phyloP scores from a whole-genome alignment of 2,888 invertebrate species.

The Dyspetes luteomarginatus region DNA sequence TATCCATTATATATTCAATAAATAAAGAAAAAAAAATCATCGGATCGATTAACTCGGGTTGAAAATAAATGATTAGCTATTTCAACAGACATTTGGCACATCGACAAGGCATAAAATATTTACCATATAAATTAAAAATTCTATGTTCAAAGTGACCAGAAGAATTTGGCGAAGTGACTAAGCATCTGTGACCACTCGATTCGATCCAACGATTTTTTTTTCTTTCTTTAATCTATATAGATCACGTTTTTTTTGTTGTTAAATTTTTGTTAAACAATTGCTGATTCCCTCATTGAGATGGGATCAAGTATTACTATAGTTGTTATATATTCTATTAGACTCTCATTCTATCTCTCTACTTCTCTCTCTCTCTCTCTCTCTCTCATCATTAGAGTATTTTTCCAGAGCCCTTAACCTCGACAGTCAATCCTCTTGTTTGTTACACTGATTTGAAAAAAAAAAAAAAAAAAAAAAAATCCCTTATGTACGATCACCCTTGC shows the following conservation, averaged over 20 bases:
- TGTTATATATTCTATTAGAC: constrained; percentile 40
- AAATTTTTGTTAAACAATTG: not conserved
- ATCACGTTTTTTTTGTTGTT: not conserved
- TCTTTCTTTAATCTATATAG: constrained; percentile 8
- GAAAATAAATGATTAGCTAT: constrained; percentile 12
- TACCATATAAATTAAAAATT: too few species aligned
- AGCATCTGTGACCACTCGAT: not conserved
- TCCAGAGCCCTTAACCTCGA: constrained; percentile 68
- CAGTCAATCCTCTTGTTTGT: constrained; percentile 42
- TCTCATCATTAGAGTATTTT: constrained; percentile 67
- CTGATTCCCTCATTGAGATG: constrained; percentile 10
- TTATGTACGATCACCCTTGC: constrained; percentile 66
- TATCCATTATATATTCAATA: constrained; percentile 27
- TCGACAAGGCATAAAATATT: too few species aligned
- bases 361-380: constrained; percentile 51
- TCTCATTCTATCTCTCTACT: constrained; percentile 1
- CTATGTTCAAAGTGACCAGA: too few species aligned
- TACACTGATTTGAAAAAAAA: constrained; percentile 41
- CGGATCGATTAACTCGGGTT: not conserved
- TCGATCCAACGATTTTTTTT: constrained; percentile 9
- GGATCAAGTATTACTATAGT: constrained; percentile 33
- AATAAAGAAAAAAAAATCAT: not conserved
- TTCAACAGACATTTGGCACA: not conserved
- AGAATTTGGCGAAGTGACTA: too few species aligned
- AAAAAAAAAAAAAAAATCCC: constrained; percentile 39